phyloP scores from a whole-genome alignment of 2,113 vertebrate genomes.

The Menura novaehollandiae region DNA sequence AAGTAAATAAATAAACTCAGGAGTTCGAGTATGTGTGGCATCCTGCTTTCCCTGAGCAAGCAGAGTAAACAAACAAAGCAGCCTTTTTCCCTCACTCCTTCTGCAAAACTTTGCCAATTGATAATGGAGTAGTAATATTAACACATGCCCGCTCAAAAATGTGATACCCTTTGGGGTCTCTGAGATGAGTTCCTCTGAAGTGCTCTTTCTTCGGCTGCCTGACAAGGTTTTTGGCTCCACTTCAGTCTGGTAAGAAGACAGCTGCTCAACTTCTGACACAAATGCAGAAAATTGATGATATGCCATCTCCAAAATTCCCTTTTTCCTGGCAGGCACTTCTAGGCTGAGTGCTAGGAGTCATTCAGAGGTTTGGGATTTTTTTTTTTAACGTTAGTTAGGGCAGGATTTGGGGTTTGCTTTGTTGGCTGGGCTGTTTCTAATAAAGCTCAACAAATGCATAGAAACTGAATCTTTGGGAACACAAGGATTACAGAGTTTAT shows the following conservation, averaged over 20 bases:
- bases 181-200: conserved; percentile 71
- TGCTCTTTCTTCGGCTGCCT: conserved; percentile 68
- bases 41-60: neutral
- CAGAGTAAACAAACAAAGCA: neutral
- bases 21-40: neutral
- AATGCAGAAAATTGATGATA: conserved; percentile 72
- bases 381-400: neutral
- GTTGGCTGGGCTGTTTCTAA: neutral
- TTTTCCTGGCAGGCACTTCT: conserved; percentile 61
- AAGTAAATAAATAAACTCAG: neutral
- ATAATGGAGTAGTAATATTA: neutral
- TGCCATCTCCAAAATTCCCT: conserved; percentile 67
- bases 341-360: conserved; percentile 6
- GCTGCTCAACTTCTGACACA: conserved; percentile 77
- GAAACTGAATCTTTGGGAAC: neutral
- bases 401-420: conserved; percentile 6
- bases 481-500: neutral
- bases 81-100: neutral
- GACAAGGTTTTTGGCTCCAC: conserved; percentile 75
- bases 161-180: conserved; percentile 62
- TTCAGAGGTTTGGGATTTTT: neutral
- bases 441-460: neutral
- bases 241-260: conserved; percentile 77
- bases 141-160: conserved; percentile 44
- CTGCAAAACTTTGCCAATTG: neutral